Base-by-base conservation (phyloP, 1,140 invertebrate species). In the Mamestra configurata region DNA sequence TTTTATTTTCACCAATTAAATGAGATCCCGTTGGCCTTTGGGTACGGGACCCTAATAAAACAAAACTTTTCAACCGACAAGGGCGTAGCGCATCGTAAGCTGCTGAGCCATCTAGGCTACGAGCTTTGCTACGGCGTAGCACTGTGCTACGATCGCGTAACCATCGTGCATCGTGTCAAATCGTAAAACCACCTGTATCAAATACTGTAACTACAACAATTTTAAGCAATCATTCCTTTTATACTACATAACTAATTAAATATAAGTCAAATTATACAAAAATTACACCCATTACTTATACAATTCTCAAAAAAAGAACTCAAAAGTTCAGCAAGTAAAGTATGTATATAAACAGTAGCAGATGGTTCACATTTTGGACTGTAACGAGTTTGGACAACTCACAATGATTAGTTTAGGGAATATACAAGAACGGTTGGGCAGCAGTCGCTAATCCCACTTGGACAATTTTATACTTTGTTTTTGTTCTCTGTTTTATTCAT, bases 341-440 rank as follows among this genome's bases (percentile, higher is more conserved):
- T 64, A 37, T 20, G 35, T 64, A 37, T 20, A 64, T 37, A 64
- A 64, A 40, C 59, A 27, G 20, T 49, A 49, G 40, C 64, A 68
- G 64, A 43, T 46, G 37, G 43, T 27, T 24, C 64, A 68, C 20
- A 68, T 61, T 61, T 64, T 20, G 35, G n/a, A 40, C 59, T 11
- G n/a, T 64, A 64, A 64, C 59, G 35, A 64, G 59, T 64, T 64
- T 24, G 40, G 64, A 68, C 40, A 46, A 68, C 40, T 68, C 43
- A 27, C 64, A 49, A 68, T 68, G 43, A 68, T 68, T 68, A 68
- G 64, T 68, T 68, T 68, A 46, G 64, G 40, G 22, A 49, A 43
- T 49, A 68, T 68, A 49, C 40, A 49, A 46, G 40, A 68, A 46
- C 64, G 5, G 64, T 68, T 24, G 22, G 43, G 13, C 18, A 24